Evolutionary conservation across 2,113 vertebrate species (phyloP).

Genomic region (Ceuthmochares aereus): DNA sequence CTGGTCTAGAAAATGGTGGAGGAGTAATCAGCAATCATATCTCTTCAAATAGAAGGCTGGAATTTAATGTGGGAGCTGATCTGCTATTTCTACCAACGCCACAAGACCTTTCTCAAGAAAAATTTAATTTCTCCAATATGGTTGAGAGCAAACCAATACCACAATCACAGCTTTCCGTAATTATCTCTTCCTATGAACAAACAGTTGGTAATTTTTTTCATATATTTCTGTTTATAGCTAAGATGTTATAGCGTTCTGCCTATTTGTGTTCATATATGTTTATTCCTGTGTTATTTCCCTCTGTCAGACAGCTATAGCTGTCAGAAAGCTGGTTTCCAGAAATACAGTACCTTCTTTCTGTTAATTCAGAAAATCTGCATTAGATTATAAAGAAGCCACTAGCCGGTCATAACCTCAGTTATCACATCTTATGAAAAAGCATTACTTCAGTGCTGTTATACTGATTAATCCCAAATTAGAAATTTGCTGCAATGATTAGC

Average conservation of each 20-base stretch:
- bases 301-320: neutral
- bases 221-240: neutral
- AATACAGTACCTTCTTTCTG: neutral
- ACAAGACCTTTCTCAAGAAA: constrained; percentile 80
- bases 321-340: neutral
- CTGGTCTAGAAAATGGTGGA: constrained; percentile 61
- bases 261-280: neutral
- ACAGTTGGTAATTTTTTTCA: constrained; percentile 83
- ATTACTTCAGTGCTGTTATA: neutral
- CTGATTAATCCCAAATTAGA: neutral
- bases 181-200: constrained; percentile 84
- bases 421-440: neutral
- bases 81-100: constrained; percentile 72
- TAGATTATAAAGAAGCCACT: neutral
- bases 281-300: neutral
- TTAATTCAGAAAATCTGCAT: neutral
- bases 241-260: neutral
- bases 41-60: constrained; percentile 63
- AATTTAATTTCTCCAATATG: constrained; percentile 73
- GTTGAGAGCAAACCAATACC: constrained; percentile 83
- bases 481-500: neutral
- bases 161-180: constrained; percentile 72
- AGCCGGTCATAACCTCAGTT: neutral
- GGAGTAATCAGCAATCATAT: neutral
- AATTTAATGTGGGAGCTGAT: constrained; percentile 72